phyloP scores from a whole-genome alignment of 2,113 vertebrate species.

The Nansenia antarctica region DNA sequence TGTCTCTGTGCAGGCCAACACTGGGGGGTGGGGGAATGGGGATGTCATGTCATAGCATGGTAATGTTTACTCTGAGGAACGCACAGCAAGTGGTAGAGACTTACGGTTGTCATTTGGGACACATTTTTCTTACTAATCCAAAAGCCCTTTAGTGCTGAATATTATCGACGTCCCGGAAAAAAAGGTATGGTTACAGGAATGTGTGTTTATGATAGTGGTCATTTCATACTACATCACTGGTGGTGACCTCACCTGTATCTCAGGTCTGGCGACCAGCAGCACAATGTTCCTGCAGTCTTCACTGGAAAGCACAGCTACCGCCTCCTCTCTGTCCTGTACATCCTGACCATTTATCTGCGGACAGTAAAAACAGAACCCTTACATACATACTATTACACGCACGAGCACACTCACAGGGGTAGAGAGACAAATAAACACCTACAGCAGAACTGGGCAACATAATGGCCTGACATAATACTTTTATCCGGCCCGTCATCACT shows the following conservation, averaged over 20 bases:
- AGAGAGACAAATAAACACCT: background rate
- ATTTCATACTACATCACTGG: too few relatives aligned
- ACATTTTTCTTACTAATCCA: background rate
- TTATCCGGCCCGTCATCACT: too few relatives aligned
- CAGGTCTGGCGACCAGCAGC: slow-evolving; percentile 89
- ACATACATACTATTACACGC: slow-evolving; percentile 67
- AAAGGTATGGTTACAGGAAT: too few relatives aligned
- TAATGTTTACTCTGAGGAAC: slow-evolving; percentile 4
- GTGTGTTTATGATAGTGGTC: too few relatives aligned
- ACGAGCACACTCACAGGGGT: slow-evolving; percentile 62
- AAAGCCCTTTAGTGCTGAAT: too few relatives aligned
- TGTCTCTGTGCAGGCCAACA: slow-evolving; percentile 46
- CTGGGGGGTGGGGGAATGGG: background rate
- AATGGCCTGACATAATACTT: too few relatives aligned
- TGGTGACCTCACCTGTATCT: slow-evolving; percentile 58
- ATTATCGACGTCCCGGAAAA: too few relatives aligned
- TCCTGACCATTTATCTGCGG: slow-evolving; percentile 94
- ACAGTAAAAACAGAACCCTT: slow-evolving; percentile 40
- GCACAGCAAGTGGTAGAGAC: background rate
- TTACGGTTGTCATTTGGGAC: too few relatives aligned
- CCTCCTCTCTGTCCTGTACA: slow-evolving; percentile 89
- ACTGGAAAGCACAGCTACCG: slow-evolving; percentile 87
- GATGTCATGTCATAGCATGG: slow-evolving; percentile 5
- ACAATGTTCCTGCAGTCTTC: slow-evolving; percentile 86
- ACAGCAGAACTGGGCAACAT: too few relatives aligned